Conservation (phyloP, 2,797 vertebrate genomes). For the Alosa sapidissima region DNA sequence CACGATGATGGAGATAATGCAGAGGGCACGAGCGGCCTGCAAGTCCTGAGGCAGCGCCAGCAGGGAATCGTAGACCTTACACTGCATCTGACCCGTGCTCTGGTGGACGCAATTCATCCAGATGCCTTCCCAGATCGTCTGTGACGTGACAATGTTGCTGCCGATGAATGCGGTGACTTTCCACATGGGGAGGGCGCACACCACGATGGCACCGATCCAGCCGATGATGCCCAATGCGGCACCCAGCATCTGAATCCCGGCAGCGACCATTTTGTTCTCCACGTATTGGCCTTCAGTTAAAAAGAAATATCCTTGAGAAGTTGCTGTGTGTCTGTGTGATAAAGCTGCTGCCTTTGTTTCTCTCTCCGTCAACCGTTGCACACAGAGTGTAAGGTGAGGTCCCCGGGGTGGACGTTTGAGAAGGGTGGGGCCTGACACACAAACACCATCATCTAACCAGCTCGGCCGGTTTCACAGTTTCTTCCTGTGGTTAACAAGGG, state of each 20-base stretch:
- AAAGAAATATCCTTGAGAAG: slow-evolving; percentile 11
- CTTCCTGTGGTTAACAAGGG: slow-evolving; percentile 16
- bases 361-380: slow-evolving; percentile 29
- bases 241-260: slow-evolving; percentile 91
- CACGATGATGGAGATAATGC: slow-evolving; percentile 80
- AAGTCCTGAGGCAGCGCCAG: slow-evolving; percentile 86
- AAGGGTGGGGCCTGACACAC: slow-evolving; percentile 42
- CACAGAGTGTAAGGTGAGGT: slow-evolving; percentile 21
- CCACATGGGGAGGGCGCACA: slow-evolving; percentile 93
- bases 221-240: slow-evolving; percentile 83
- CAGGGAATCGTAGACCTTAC: slow-evolving; percentile 93
- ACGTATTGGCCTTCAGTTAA: not conserved
- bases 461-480: slow-evolving; percentile 45
- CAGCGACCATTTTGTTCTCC: slow-evolving; percentile 80
- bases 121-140: slow-evolving; percentile 89
- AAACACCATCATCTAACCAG: slow-evolving; percentile 26
- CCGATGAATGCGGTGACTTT: slow-evolving; percentile 88
- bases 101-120: slow-evolving; percentile 96
- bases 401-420: slow-evolving; percentile 33
- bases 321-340: not conserved
- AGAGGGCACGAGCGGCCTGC: slow-evolving; percentile 87
- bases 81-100: slow-evolving; percentile 98
- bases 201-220: slow-evolving; percentile 86
- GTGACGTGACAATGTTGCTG: slow-evolving; percentile 88
- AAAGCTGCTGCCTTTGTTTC: not conserved